Base-by-base conservation (phyloP, 2,888 invertebrate genomes). In the Siphlonurus alternatus region DNA sequence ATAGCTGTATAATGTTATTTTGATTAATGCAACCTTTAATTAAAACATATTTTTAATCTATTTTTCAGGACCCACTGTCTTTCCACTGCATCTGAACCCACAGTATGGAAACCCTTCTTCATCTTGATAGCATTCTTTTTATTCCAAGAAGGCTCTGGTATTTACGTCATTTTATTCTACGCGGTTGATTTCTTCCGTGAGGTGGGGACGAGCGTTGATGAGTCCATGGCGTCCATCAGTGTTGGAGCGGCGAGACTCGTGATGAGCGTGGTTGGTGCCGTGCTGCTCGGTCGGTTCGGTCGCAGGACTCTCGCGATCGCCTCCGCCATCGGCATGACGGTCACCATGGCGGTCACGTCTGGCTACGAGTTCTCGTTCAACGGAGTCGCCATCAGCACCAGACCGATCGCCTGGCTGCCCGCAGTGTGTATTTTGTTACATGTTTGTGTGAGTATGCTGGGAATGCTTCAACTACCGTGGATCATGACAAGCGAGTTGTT, bases 401-500 rank as follows among this genome's bases (percentile, higher is more conserved):
- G 38, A 38, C 38, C 38, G 7, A 5, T 38, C 15, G 38, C 38
- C 0, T 75, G 77, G 71, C 69, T 80, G 19, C 80, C 80, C 24
- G 71, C 87, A 2, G 76, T 83, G 0, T 85, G 86, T 68, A 79
- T 88, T 0, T 74, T 86, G 25, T 76, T 83, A 19, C 86, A 87
- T 72, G 87, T 88, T 0, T 82, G 83, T 0, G 84, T 84, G 70
- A 85, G 85, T 66, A 88, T 87, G 87, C 79, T 87, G 1, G 87
- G 87, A 0, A 86, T 85, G 73, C 73, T 87, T 0, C 87, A 87
- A 23, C 76, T 88, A 2, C 87, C 87, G 0, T 87, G 87, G 86
- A 83, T 87, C 25, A 83, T 88, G 82, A 86, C 84, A 0, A 86
- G 86, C 1, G 87, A 87, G 70, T 72, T 87, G 59, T 87, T 86